These are phyloP conservation scores for Nautilus pompilius DNA, from an alignment of 1,140 invertebrate species.

Conservation along the genomic window DNA sequence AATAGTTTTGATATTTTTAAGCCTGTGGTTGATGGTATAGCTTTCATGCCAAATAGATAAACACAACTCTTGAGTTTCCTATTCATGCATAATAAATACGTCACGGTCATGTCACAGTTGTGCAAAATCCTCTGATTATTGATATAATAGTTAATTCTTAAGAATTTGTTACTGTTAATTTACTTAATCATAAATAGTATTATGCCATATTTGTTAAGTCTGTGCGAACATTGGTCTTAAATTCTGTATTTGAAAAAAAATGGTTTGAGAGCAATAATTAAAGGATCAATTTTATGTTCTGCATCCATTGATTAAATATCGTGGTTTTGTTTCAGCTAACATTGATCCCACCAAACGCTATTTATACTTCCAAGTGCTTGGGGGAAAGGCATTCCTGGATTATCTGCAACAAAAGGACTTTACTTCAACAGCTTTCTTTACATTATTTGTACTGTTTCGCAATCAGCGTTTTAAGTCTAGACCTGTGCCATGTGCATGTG, in stretches of 20 bases:
- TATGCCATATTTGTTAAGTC: not conserved
- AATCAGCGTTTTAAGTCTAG: conserved; percentile 52
- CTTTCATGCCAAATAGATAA: too few species aligned
- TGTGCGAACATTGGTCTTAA: not conserved
- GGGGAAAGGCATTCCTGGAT: conserved; percentile 50
- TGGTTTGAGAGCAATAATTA: not conserved
- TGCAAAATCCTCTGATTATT: too few species aligned
- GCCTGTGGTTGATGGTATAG: too few species aligned
- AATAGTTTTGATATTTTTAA: too few species aligned
- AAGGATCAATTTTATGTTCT: not conserved
- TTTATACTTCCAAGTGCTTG: conserved; percentile 44
- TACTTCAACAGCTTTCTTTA: conserved; percentile 41
- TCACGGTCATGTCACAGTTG: too few species aligned
- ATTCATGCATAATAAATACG: too few species aligned
- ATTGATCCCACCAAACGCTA: conserved; percentile 49
- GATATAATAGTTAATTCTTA: too few species aligned
- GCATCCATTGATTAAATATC: not conserved
- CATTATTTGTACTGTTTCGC: conserved; percentile 49
- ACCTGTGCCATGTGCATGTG: conserved; percentile 51
- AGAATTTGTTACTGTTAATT: too few species aligned
- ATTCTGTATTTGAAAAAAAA: not conserved
- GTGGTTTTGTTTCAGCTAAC: conserved; percentile 36
- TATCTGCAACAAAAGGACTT: conserved; percentile 43
- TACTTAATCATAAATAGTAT: not conserved
- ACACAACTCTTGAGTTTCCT: too few species aligned